phyloP scores from a whole-genome alignment of 2,888 invertebrate genomes.

The Seira musarum region DNA sequence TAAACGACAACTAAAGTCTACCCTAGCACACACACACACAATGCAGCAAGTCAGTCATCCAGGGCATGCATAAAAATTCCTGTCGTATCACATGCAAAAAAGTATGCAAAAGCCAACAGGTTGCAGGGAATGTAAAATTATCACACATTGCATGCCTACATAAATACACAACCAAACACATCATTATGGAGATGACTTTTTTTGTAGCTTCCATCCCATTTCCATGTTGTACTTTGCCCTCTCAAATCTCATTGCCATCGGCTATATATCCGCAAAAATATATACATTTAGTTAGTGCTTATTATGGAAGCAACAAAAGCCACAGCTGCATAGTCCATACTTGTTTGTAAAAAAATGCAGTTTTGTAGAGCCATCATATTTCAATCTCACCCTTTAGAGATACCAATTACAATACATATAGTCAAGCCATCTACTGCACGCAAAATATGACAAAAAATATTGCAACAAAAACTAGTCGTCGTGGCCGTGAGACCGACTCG shows the following conservation, averaged over 20 bases:
- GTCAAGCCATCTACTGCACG: not conserved
- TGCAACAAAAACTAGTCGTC: not conserved
- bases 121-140: not conserved
- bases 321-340: too few species aligned
- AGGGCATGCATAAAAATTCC: not conserved
- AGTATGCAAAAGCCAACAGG: not conserved
- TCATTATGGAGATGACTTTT: not conserved
- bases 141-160: not conserved
- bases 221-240: slow-evolving; percentile 29
- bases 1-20: too few species aligned
- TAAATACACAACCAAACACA: not conserved
- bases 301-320: slow-evolving; percentile 26
- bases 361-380: too few species aligned
- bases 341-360: too few species aligned
- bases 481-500: not conserved
- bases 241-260: slow-evolving; percentile 40
- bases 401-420: not conserved
- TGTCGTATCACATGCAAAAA: too few species aligned
- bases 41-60: not conserved
- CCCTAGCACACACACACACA: too few species aligned
- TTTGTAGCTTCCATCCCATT: slow-evolving; percentile 9
- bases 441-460: not conserved
- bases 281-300: not conserved
- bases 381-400: not conserved
- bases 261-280: not conserved